A percentile compares a stretch with the other conserved stretches of the same genome.
These are phyloP conservation scores for Bothrops jararaca DNA, from an alignment of 2,113 vertebrate species.

Conservation along the genomic window DNA sequence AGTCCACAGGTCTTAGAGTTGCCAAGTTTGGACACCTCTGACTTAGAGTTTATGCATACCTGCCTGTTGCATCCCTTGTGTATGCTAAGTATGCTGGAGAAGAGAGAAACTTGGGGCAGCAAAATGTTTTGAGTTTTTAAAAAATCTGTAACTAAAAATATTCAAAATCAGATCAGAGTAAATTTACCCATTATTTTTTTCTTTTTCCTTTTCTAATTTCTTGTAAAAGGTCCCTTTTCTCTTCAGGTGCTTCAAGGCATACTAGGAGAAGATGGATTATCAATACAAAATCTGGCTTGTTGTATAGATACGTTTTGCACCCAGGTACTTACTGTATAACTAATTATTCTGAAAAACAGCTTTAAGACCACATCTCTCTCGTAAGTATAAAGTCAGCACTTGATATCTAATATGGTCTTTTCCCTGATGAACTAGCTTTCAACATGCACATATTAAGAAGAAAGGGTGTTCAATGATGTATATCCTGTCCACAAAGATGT, in stretches of 20 bases:
- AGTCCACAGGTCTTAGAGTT: not conserved
- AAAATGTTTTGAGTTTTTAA: not conserved
- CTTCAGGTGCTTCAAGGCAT: not conserved
- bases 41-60: not conserved
- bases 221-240: not conserved
- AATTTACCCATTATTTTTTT: not conserved
- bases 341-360: not conserved
- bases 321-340: not conserved
- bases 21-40: not conserved
- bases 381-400: not conserved
- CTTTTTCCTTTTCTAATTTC: not conserved
- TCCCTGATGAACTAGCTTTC: not conserved
- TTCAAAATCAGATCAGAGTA: not conserved
- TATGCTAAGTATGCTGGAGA: not conserved
- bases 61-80: not conserved
- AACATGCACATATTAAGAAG: not conserved
- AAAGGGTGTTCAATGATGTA: not conserved
- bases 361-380: not conserved
- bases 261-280: not conserved
- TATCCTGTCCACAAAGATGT: not conserved
- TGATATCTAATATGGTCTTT: not conserved
- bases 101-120: not conserved
- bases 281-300: not conserved
- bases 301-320: not conserved
- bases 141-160: not conserved